phyloP scores from a whole-genome alignment of 64 coral and sea anemone genomes.

The Pachyseris speciosa region DNA sequence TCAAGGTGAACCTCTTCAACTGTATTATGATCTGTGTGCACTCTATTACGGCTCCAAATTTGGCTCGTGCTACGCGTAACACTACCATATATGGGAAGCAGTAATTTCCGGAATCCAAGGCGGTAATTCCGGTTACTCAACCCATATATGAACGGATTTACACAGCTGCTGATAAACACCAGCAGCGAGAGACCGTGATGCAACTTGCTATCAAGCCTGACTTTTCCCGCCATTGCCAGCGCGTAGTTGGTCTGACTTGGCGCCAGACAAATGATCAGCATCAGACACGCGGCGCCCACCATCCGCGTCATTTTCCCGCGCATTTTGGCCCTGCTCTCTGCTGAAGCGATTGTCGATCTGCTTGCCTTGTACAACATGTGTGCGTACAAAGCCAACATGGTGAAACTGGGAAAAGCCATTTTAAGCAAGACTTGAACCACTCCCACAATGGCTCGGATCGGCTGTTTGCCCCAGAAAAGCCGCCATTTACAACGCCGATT shows the following conservation, averaged over 20 bases:
- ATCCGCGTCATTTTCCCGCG: constrained; percentile 33
- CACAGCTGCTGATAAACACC: constrained; percentile 6
- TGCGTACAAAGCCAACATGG: not conserved
- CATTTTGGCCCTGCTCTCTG: constrained; percentile 27
- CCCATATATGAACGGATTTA: constrained; percentile 31
- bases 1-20: not conserved
- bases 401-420: not conserved
- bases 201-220: not conserved
- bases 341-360: not conserved
- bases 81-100: not conserved
- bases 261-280: not conserved
- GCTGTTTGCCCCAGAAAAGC: not conserved
- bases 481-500: not conserved
- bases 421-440: constrained; percentile 5
- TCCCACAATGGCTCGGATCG: not conserved
- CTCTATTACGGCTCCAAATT: not conserved
- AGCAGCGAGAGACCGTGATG: constrained; percentile 2
- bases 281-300: not conserved
- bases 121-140: constrained; percentile 23
- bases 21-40: not conserved
- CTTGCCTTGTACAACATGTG: constrained; percentile 13
- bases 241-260: constrained; percentile 15
- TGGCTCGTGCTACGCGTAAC: not conserved
- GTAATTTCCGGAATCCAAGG: not conserved
- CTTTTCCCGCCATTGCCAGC: constrained; percentile 8